These are phyloP conservation scores for Plutella xylostella DNA, from an alignment of 2,888 invertebrate species.

Conservation along the genomic window DNA sequence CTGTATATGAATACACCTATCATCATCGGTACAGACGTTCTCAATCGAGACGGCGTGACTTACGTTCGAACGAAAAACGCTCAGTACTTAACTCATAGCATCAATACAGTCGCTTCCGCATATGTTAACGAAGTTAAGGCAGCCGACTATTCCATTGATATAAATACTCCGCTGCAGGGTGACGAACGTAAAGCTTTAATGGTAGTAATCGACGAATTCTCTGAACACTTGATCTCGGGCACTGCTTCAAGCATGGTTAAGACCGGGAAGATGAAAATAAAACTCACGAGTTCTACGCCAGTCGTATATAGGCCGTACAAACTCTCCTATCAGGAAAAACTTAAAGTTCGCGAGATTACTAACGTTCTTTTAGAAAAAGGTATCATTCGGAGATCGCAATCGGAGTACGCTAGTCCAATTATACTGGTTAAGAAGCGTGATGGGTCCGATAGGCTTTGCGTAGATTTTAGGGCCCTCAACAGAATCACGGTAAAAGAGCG, in stretches of 20 bases:
- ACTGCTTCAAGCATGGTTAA: conserved; percentile 21
- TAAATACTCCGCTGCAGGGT: conserved; percentile 13
- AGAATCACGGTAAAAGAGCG: conserved; percentile 9
- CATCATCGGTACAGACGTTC: conserved; percentile 20
- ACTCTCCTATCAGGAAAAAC: conserved; percentile 22
- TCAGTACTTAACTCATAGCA: conserved; percentile 11
- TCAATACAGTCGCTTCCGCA: not conserved
- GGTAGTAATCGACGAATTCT: conserved; percentile 15
- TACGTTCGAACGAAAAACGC: conserved; percentile 17
- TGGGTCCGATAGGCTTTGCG: conserved; percentile 18
- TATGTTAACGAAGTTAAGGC: not conserved
- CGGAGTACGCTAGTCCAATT: conserved; percentile 25
- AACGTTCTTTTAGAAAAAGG: conserved; percentile 21
- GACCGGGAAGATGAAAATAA: conserved; percentile 21
- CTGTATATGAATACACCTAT: conserved; percentile 17
- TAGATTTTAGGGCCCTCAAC: conserved; percentile 17
- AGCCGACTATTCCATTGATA: not conserved
- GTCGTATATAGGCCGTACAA: conserved; percentile 23
- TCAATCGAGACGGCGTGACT: conserved; percentile 20
- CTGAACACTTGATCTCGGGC: conserved; percentile 16
- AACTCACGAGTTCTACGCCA: conserved; percentile 16
- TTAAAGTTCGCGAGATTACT: conserved; percentile 22
- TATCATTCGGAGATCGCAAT: conserved; percentile 25
- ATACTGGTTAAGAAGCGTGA: conserved; percentile 25
- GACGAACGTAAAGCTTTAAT: conserved; percentile 4